Evolutionary conservation across 2,888 invertebrate genomes (phyloP).

Genomic region (Punctoribates punctum): DNA sequence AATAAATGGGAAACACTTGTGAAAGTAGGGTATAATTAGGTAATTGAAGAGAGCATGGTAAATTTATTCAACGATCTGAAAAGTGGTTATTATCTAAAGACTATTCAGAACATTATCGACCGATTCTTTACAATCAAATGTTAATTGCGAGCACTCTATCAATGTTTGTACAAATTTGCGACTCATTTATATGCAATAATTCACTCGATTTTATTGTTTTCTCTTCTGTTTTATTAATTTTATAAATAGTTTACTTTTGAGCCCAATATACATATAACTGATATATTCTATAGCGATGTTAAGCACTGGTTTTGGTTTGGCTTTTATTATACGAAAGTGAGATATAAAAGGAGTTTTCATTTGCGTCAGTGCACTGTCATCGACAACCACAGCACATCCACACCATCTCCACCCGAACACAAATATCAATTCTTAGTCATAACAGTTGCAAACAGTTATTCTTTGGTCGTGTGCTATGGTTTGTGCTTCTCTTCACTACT

Average conservation of each 20-base stretch:
- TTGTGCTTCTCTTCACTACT: background rate
- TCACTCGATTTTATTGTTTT: background rate
- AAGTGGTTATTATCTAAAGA: no score
- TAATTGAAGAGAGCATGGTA: no score
- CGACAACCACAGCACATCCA: no score
- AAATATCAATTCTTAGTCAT: slow-evolving; percentile 10
- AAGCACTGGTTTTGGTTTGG: no score
- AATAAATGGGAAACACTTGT: no score
- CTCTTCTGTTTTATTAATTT: background rate
- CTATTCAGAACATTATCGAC: no score
- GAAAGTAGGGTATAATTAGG: no score
- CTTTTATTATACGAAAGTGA: background rate
- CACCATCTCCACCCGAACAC: slow-evolving; percentile 10
- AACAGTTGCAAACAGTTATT: background rate
- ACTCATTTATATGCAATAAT: no score
- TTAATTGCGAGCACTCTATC: no score
- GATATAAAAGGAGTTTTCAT: background rate
- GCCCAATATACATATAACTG: background rate
- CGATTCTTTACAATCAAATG: no score
- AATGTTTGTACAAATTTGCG: no score
- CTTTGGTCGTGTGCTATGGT: background rate
- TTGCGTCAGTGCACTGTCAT: slow-evolving; percentile 15
- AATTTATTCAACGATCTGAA: no score
- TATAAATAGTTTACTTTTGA: background rate
- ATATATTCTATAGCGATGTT: background rate